Evolutionary conservation across 2,797 vertebrate genomes (phyloP), one percentile per base, ranked within the genome.

Genomic region (Ctenochaetus hawaiiensis): DNA sequence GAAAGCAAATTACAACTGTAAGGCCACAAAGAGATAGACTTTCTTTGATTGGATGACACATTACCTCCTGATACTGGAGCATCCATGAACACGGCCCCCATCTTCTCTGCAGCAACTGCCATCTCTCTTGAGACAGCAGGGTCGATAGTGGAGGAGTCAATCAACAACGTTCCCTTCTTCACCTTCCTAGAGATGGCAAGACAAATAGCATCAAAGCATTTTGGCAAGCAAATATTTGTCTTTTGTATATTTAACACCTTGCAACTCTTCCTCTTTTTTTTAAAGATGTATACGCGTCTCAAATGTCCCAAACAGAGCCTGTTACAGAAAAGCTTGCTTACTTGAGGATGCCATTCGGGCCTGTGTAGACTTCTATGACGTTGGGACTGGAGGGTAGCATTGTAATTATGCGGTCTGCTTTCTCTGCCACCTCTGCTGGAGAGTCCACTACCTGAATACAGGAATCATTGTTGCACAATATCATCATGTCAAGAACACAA

Each of bases 91-190:
- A 99, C 97, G 0, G 98, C 98, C 79, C 98, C 98, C 95, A 96
- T 96, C 94, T 98, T 99, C 93, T 99, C 98, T 53, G 96, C 96
- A 61, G 96, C 97, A 44, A 94, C 93, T 17, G 97, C 96, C 94
- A 99, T 96, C 89, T 99, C 97, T 93, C 96, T 99, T 48, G 98
- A 96, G 78, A 99, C 96, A 1, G 95, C 84, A 48, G 98, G 98
- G 91, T 99, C 97, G 78, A 99, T 99, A 77, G 98, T 99, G 87
- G 97, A 99, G 72, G 98, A 99, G 94, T 99, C 98, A 79, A 99
- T 97, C 90, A 99, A 90, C 67, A 99, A 93, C 3, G 98, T 98
- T 58, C 98, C 98, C 86, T 99, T 99, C 93, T 98, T 99, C 87
- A 99, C 97, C 91, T 98, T 99, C 93, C 98, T 99, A 88, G 45